Base-by-base conservation (phyloP, 2,797 vertebrate species). In the Mormyrus hasselquistii region DNA sequence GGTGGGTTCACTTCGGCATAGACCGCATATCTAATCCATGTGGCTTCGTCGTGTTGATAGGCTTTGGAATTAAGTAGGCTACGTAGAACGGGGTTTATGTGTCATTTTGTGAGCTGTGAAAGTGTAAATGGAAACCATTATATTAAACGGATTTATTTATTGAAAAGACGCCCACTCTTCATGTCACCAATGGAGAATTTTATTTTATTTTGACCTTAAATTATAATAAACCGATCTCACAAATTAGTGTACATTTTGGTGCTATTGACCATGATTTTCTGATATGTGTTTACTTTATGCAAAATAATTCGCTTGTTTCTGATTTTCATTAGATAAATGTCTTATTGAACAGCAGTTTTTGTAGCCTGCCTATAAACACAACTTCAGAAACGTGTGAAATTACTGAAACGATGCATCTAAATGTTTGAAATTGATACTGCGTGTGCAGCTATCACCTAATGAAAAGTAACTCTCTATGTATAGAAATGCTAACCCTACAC, bases 91-190 rank as follows among this genome's bases (percentile, higher is more conserved):
- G 88, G 9, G 19, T 82, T 87, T 89, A 79, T 87, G 38, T 87
- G 65, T 25, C 59, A 69, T 69, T 87, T 87, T 79, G 50, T 53
- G 49, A 76, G 65, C 85, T 76, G 89, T 44, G 85, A 76, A 87
- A 85, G 73, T 41, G 25, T 87, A 41, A 87, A 87, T 87, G 84
- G 62, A 87, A 87, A 87, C 86, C 3, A 38, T 87, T 89, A 62
- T 55, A 57, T 79, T 14, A 84, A 65, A 9, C 52, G 44, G 53
- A 53, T 44, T n/a, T 82, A 38, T n/a, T 82, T 82, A 82, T 82
- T 73, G 7, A 82, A 47, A 82, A 44, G 16, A 82, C n/a, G 9
- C 41, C 41, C 38, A 82, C 47, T 47, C 8, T 16, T 14, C 69
- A 44, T 44, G 19, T 82, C 8, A 82, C 16, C 8, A 6, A 44